Base-by-base conservation (phyloP, 2,797 vertebrate genomes). In the Masticophis lateralis region DNA sequence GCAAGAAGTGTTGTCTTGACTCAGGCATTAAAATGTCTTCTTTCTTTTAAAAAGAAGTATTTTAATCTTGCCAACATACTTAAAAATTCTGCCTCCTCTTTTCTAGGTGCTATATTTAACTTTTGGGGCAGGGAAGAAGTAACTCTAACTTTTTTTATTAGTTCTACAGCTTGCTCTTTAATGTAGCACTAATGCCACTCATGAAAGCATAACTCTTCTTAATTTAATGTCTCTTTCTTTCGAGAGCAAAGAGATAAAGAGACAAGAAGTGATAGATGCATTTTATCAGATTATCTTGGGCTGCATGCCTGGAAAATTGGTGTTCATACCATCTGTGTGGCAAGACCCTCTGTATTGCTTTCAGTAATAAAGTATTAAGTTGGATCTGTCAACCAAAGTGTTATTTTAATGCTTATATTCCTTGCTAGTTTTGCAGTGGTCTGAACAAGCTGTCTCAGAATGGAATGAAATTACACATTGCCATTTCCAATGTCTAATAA, bases 381-480 rank as follows among this genome's bases (percentile, higher is more conserved):
- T 93, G 32, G 86, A 25, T 47, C 8, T 25, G 2, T n/a, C 22
- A 13, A 28, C 69, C 51, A 94, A 86, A 88, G 12, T 88, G 10
- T 2, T 83, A 32, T 32, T 83, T 59, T 92, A 9, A 53, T 89
- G 88, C 79, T 43, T 37, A 9, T 61, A 51, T 32, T 16, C 56
- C 89, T 0, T 57, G 60, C 83, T 88, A 57, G 4, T 51, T 94
- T 95, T 93, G 56, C 0, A n/a, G 6, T 89, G 93, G 91, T 87
- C 28, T 0, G 25, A 86, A 94, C 92, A 93, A 66, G 13, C 22
- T 88, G 86, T 1, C 87, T 47, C 5, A 0, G 18, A 61, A 92
- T 20, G 86, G 47, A 92, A 96, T n/a, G 63, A 87, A 93, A 95
- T 91, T 87, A 90, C 88, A 12, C 27, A 86, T 12, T 88, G 94